These are phyloP conservation scores for Lasioglossum pauxillum DNA, from an alignment of 2,888 invertebrate genomes.

Conservation along the genomic window DNA sequence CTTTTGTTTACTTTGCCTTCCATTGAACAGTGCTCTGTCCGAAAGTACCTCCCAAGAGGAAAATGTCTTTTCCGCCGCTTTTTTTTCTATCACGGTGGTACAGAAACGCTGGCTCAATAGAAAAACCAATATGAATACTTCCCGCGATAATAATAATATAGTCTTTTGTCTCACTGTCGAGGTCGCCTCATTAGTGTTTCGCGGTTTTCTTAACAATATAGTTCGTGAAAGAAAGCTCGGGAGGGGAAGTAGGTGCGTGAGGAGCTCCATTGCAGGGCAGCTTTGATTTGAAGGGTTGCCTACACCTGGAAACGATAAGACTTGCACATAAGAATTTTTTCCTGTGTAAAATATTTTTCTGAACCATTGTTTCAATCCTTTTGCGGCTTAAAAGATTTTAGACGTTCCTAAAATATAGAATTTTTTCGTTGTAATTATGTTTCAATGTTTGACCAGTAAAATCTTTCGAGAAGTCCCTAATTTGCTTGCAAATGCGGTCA, in stretches of 20 bases:
- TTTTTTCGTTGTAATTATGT: too few species aligned
- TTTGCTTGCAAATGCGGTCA: background rate
- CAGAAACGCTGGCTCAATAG: background rate
- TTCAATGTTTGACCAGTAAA: too few species aligned
- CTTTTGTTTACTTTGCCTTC: constrained; percentile 1
- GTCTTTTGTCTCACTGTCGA: constrained; percentile 2
- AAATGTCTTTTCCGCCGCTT: background rate
- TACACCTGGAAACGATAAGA: background rate
- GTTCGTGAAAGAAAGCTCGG: constrained; percentile 1
- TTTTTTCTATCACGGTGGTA: background rate
- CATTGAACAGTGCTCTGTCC: constrained; percentile 3
- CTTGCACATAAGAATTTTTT: background rate
- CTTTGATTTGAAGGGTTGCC: background rate
- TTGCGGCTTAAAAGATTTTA: too few species aligned
- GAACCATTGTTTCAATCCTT: background rate
- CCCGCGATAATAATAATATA: constrained; percentile 9
- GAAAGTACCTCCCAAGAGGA: background rate
- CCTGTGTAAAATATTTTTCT: background rate
- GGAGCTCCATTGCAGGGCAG: background rate
- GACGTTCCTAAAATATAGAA: too few species aligned
- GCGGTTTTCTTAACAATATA: constrained; percentile 14
- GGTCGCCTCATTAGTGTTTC: constrained; percentile 6
- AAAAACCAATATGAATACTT: constrained; percentile 11
- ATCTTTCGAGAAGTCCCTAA: background rate
- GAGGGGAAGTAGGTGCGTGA: background rate